phyloP scores from a whole-genome alignment of 2,888 invertebrate genomes.

The Falcaria lacertinaria region DNA sequence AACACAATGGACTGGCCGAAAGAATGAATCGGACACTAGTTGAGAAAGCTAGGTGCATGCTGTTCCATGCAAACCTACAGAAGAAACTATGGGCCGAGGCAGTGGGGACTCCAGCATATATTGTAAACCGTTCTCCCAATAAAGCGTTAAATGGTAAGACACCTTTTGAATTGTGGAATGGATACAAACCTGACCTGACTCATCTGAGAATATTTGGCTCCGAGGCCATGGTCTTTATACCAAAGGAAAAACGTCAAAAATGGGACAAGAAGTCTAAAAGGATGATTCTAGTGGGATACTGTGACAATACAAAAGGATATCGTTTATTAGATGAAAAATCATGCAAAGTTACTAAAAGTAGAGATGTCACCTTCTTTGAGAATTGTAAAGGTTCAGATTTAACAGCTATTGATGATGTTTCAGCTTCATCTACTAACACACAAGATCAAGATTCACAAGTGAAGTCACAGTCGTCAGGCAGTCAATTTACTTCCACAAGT shows the following conservation, averaged over 20 bases:
- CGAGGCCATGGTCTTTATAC: constrained; percentile 18
- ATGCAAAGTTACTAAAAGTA: constrained; percentile 6
- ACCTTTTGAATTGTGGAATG: constrained; percentile 33
- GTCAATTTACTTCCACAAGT: no score
- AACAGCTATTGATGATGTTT: background rate
- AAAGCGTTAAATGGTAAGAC: constrained; percentile 8
- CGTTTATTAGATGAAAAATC: constrained; percentile 6
- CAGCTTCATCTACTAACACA: background rate
- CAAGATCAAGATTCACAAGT: no score
- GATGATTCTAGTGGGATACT: constrained; percentile 8
- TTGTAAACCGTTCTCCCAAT: constrained; percentile 10
- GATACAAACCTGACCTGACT: constrained; percentile 27
- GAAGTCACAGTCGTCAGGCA: no score
- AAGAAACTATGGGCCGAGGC: constrained; percentile 3
- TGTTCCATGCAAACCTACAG: constrained; percentile 10
- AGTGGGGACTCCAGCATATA: constrained; percentile 10
- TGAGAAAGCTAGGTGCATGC: constrained; percentile 15
- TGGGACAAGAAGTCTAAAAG: constrained; percentile 9
- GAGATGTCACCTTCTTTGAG: constrained; percentile 8
- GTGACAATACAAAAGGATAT: constrained; percentile 7
- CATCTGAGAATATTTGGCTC: constrained; percentile 39
- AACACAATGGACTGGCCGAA: constrained; percentile 38
- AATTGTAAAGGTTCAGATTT: background rate
- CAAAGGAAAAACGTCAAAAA: constrained; percentile 15
- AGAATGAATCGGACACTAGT: constrained; percentile 18